Base-by-base conservation (phyloP, 2,113 vertebrate species). In the Hyperoodon ampullatus region DNA sequence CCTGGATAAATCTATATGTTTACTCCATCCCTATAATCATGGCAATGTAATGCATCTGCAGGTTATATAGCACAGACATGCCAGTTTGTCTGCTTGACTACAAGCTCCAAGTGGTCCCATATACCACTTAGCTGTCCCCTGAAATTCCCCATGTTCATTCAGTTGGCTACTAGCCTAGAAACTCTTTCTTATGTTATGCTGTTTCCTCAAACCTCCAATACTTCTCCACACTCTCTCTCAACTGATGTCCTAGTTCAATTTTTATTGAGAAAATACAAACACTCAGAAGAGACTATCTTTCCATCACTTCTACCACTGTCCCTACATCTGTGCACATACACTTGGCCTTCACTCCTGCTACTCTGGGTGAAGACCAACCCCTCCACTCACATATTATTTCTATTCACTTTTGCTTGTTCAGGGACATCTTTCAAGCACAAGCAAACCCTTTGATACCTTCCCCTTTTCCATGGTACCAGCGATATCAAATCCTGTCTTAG, bases 11-110 rank as follows among this genome's bases (percentile, higher is more conserved):
- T 26, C 12, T 4, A 19, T 50, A 1, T 19, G 8, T 8, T 42
- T 60, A 15, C 1, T 30, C 13, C 8, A 13, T 35, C 28, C 3
- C 47, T 53, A 1, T 5, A 0, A 2, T 33, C 1, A 30, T 18
- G 18, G 44, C 5, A 21, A 2, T 42, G 6, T 12, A 42, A 70
- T 33, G 8, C 35, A 10, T 9, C 60, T 42, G 1, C 18, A 16
- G 11, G 28, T 33, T 5, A 19, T 8, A 42, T 8, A 42, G 19
- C 3, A 58, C 6, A 42, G 11, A 5, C n/a, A 9, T 14, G 2
- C 12, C 5, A 1, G 10, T 8, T 28, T 84, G 16, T 65, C 7
- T 63, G 9, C n/a, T 11, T 58, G 44, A 55, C 63, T 87, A 71
- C 28, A 65, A 61, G 35, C n/a, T 30, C 16, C 16, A 66, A 4